Conservation (phyloP, 2,113 vertebrate genomes). For the Eclectus roratus region DNA sequence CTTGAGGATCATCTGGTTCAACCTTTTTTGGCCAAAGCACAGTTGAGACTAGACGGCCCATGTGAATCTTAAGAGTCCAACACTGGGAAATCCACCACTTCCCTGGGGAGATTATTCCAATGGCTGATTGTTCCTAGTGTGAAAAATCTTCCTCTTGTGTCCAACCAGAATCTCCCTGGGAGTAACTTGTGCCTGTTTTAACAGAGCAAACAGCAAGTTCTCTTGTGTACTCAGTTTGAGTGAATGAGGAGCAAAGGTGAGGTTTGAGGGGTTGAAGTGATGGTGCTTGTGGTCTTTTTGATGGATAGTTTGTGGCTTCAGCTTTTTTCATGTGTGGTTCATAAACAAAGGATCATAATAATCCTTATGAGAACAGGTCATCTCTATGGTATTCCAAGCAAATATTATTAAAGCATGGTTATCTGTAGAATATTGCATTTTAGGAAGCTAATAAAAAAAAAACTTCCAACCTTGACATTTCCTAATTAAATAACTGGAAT, state of each 20-base stretch:
- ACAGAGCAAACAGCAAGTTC: neutral
- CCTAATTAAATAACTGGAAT: neutral
- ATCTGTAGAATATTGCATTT: neutral
- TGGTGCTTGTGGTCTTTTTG: rapidly evolving
- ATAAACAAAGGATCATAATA: neutral
- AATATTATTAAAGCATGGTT: neutral
- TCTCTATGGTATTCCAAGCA: neutral
- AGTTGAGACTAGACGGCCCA: neutral
- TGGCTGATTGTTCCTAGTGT: neutral
- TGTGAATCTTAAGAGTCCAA: neutral
- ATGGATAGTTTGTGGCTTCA: neutral
- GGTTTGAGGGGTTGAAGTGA: neutral
- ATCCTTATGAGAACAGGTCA: neutral
- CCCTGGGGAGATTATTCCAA: neutral
- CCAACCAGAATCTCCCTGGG: neutral
- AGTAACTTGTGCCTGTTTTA: neutral
- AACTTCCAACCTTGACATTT: neutral
- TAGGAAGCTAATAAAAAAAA: neutral
- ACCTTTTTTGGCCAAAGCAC: neutral
- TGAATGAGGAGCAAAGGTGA: neutral
- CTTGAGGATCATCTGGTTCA: neutral
- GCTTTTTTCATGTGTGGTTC: neutral
- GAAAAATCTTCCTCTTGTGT: neutral
- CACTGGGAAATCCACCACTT: neutral
- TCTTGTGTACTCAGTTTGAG: neutral